A percentile compares a stretch with the other conserved stretches of the same genome.
Conservation (phyloP, 2,888 invertebrate species). For the Lasioglossum leucozonium region DNA sequence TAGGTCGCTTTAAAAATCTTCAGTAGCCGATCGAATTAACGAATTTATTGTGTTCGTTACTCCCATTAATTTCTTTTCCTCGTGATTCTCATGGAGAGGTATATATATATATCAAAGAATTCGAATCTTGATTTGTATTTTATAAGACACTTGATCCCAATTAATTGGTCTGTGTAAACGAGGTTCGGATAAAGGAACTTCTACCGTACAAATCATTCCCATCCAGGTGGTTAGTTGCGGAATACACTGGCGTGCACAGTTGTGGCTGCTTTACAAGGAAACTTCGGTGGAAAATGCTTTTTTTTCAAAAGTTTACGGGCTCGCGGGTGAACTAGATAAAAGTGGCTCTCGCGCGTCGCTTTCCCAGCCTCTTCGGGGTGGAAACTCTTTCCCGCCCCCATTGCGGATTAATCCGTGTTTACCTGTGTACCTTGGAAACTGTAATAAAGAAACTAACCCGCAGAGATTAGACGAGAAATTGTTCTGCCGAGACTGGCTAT, state of each 20-base stretch:
- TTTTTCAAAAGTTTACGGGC: not conserved
- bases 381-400: not conserved
- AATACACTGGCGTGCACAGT: not conserved
- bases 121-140: not conserved
- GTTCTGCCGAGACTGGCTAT: not conserved
- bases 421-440: not conserved
- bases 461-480: constrained; percentile 1
- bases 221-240: no score
- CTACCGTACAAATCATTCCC: no score
- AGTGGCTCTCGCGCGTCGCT: not conserved
- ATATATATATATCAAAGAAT: not conserved
- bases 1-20: not conserved
- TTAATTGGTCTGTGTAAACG: no score
- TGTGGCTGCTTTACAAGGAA: not conserved
- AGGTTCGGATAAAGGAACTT: no score
- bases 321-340: constrained; percentile 8
- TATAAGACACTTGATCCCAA: not conserved
- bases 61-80: no score
- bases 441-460: constrained; percentile 8
- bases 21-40: not conserved
- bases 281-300: not conserved
- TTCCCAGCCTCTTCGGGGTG: not conserved
- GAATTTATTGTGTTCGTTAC: no score
- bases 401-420: not conserved
- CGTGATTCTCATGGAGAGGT: no score